A percentile compares a stretch with the other conserved stretches of the same genome.
These are phyloP conservation scores for Cephus nigrinus DNA, from an alignment of 2,888 invertebrate genomes.

Conservation along the genomic window DNA sequence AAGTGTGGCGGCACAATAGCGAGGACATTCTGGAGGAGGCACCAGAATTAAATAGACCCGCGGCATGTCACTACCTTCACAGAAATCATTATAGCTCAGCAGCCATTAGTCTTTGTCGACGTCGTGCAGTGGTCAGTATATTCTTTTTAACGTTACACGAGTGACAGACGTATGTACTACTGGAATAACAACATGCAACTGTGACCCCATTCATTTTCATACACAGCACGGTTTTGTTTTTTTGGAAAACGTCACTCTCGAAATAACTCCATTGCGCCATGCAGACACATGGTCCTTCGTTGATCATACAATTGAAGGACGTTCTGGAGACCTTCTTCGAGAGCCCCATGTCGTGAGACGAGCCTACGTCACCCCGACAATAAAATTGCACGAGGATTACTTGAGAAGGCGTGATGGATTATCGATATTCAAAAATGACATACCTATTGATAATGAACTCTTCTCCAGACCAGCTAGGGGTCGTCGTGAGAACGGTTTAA, in stretches of 20 bases:
- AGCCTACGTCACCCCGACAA: conserved; percentile 66
- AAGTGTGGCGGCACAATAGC: conserved; percentile 70
- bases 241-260: conserved; percentile 75
- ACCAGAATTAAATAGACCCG: conserved; percentile 47
- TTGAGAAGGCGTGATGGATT: conserved; percentile 14
- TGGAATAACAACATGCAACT: conserved; percentile 13
- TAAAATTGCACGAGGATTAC: conserved; percentile 11
- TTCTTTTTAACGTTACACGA: conserved; percentile 6
- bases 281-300: conserved; percentile 22
- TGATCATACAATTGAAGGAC: conserved; percentile 28
- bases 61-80: conserved; percentile 76
- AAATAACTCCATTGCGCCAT: conserved; percentile 74
- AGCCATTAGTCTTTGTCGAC: conserved; percentile 76
- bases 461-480: conserved; percentile 20
- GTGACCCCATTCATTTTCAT: conserved; percentile 31
- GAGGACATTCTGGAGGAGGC: conserved; percentile 53
- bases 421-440: conserved; percentile 27
- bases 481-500: conserved; percentile 63
- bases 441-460: conserved; percentile 13
- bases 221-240: conserved; percentile 77
- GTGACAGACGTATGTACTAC: conserved; percentile 7
- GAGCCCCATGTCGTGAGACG: conserved; percentile 73
- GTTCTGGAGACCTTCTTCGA: conserved; percentile 52
- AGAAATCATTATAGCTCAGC: conserved; percentile 71
- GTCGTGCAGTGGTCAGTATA: conserved; percentile 72